Evolutionary conservation across 1,140 invertebrate species (phyloP).

Genomic region (Drosophila repletoides): DNA sequence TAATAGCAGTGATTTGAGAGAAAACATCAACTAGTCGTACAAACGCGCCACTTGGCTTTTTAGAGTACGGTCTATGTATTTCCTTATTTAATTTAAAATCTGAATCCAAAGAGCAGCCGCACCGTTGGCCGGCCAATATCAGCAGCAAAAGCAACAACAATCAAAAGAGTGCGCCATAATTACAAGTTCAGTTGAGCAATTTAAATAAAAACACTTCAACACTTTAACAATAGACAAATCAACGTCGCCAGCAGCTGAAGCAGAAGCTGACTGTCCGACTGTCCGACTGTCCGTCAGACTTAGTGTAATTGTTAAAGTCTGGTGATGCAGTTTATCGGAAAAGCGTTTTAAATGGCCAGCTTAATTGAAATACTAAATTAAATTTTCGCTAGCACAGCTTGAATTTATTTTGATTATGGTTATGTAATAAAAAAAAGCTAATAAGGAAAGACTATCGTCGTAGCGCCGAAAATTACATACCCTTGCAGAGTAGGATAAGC

Average conservation of each 20-base stretch:
- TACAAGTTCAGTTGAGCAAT: slow-evolving; percentile 78
- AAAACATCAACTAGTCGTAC: slow-evolving; percentile 27
- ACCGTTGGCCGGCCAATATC: slow-evolving; percentile 18
- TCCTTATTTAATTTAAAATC: slow-evolving; percentile 49
- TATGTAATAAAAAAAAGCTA: too few relatives aligned
- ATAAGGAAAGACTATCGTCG: too few relatives aligned
- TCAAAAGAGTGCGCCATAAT: slow-evolving; percentile 50
- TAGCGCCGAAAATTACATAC: too few relatives aligned
- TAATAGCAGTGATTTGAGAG: slow-evolving; percentile 64
- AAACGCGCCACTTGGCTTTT: slow-evolving; percentile 48
- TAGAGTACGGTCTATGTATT: slow-evolving; percentile 42
- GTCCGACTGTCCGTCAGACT: slow-evolving; percentile 12
- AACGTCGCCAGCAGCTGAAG: slow-evolving; percentile 16
- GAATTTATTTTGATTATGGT: slow-evolving; percentile 4
- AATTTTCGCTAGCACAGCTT: slow-evolving; percentile 20
- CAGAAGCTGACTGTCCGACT: slow-evolving; percentile 9
- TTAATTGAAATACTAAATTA: slow-evolving; percentile 19
- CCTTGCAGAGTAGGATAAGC: too few relatives aligned
- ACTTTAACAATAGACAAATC: slow-evolving; percentile 70
- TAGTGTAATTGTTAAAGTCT: slow-evolving; percentile 39
- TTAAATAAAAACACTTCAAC: slow-evolving; percentile 79
- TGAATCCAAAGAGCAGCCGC: slow-evolving; percentile 27
- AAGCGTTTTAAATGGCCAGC: slow-evolving; percentile 44
- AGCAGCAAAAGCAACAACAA: slow-evolving; percentile 19
- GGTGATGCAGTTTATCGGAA: slow-evolving; percentile 75